phyloP scores from a whole-genome alignment of 1,140 invertebrate genomes.

The Leptinotarsa lineolata region DNA sequence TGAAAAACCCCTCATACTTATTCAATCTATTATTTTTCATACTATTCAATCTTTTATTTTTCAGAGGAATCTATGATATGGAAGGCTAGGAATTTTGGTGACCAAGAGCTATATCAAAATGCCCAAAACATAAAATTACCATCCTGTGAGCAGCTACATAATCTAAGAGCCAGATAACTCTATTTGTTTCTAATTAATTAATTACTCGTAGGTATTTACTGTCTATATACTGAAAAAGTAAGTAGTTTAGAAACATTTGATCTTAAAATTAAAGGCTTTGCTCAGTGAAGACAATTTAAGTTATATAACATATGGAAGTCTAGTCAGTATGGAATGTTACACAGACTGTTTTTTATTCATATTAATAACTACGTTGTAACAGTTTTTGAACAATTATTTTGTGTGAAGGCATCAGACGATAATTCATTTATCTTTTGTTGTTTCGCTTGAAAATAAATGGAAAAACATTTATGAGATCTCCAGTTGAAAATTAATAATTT shows the following conservation, averaged over 20 bases:
- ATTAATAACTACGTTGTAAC: not conserved
- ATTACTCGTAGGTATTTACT: not conserved
- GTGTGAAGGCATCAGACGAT: no score
- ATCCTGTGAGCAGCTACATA: constrained; percentile 79
- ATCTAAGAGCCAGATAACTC: constrained; percentile 20
- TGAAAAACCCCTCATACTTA: no score
- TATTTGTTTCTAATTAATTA: no score
- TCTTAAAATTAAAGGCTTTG: not conserved
- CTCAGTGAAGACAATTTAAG: not conserved
- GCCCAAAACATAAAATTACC: constrained; percentile 85
- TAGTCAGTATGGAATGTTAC: not conserved
- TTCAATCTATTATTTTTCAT: constrained; percentile 31
- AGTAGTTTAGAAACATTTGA: not conserved
- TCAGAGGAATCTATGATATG: constrained; percentile 85
- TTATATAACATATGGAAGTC: not conserved
- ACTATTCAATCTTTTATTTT: constrained; percentile 43
- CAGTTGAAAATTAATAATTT: no score
- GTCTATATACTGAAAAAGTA: not conserved
- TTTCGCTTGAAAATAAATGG: no score
- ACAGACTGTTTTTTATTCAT: not conserved
- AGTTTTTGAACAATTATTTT: no score
- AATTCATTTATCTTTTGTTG: no score
- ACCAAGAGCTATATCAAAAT: constrained; percentile 72
- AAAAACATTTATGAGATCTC: no score
- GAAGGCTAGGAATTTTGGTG: constrained; percentile 83